phyloP scores from a whole-genome alignment of 1,140 invertebrate species.

The Lethrus apterus region DNA sequence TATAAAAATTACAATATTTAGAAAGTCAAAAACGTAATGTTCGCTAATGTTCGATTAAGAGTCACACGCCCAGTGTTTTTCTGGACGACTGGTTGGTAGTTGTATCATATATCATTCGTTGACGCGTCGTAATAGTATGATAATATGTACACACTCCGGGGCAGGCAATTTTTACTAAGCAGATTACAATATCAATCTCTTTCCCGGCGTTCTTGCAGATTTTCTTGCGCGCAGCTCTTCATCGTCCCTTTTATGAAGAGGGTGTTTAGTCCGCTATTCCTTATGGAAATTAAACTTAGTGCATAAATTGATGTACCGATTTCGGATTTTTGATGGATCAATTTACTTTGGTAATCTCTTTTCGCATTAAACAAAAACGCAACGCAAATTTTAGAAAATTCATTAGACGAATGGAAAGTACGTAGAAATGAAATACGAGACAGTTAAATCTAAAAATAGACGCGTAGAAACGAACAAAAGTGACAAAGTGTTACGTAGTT shows the following conservation, averaged over 20 bases:
- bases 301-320: conserved; percentile 12
- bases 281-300: conserved; percentile 32
- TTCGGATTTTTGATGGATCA: conserved; percentile 2
- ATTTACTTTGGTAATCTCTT: background rate
- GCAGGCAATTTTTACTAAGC: conserved; percentile 39
- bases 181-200: conserved; percentile 42
- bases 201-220: conserved; percentile 29
- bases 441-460: no score
- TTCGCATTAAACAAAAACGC: no score
- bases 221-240: conserved; percentile 22
- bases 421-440: no score
- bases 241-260: conserved; percentile 10
- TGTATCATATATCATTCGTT: conserved; percentile 38
- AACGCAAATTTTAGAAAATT: no score
- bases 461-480: no score
- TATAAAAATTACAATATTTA: no score
- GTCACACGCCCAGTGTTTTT: conserved; percentile 23
- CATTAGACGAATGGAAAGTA: no score
- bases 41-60: no score
- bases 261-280: conserved; percentile 27
- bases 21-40: no score
- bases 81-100: conserved; percentile 35
- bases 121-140: conserved; percentile 41
- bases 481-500: no score
- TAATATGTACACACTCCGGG: conserved; percentile 39